Percentiles rank a stretch among this genome's conserved stretches.
phyloP scores from a whole-genome alignment of 2,113 vertebrate species.

The Merops nubicus region DNA sequence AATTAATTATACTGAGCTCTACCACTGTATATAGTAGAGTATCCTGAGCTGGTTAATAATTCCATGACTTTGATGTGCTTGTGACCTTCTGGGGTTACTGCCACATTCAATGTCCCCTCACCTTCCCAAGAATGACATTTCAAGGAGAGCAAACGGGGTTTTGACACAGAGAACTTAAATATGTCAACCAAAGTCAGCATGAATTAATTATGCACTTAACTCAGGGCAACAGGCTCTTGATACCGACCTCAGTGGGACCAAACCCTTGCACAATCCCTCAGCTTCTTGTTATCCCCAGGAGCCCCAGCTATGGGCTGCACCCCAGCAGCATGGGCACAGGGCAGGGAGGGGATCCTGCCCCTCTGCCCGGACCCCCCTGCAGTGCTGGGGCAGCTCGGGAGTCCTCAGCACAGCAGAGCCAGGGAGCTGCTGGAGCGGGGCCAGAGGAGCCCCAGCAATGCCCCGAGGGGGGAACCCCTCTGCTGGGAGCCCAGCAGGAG shows the following conservation, averaged over 20 bases:
- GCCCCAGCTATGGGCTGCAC: background rate
- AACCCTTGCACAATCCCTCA: background rate
- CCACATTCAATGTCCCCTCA: background rate
- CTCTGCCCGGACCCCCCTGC: too few species aligned
- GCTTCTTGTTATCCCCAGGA: background rate
- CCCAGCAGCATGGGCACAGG: too few species aligned
- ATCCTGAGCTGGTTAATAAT: background rate
- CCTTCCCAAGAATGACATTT: background rate
- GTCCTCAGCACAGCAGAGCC: too few species aligned
- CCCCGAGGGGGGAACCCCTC: too few species aligned
- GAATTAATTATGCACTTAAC: background rate
- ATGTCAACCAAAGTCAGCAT: background rate
- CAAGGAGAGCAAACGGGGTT: background rate
- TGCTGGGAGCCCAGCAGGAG: too few species aligned
- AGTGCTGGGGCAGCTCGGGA: too few species aligned
- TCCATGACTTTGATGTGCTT: background rate
- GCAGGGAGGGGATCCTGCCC: too few species aligned
- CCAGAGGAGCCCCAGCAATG: too few species aligned
- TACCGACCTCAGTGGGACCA: rapidly evolving
- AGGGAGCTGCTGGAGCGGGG: too few species aligned
- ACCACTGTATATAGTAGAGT: rapidly evolving
- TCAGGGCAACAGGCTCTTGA: rapidly evolving
- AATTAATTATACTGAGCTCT: background rate
- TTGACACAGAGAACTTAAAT: background rate
- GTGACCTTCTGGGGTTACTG: background rate